phyloP scores from a whole-genome alignment of 1,140 invertebrate species.

The Hyposmocoma kahamanoa region DNA sequence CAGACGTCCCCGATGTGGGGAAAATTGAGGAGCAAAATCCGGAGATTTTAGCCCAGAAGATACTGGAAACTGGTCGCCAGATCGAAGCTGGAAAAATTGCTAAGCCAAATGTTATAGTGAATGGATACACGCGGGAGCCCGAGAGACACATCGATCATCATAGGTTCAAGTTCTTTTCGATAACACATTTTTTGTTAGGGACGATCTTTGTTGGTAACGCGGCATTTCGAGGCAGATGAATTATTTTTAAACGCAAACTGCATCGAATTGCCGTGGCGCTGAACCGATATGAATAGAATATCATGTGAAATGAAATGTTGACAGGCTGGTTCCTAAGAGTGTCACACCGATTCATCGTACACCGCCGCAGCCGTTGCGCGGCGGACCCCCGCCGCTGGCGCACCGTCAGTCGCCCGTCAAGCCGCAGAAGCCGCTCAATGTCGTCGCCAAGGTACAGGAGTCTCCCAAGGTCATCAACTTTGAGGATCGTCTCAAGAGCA shows the following conservation, averaged over 20 bases:
- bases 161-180: no score
- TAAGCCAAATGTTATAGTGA: slow-evolving; percentile 62
- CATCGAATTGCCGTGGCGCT: no score
- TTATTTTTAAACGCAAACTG: no score
- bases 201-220: no score
- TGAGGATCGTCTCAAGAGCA: slow-evolving; percentile 93
- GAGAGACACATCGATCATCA: slow-evolving; percentile 33
- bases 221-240: no score
- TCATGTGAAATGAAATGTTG: no score
- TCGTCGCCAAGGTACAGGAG: slow-evolving; percentile 77
- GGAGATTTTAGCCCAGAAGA: slow-evolving; percentile 90
- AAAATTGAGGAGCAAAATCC: slow-evolving; percentile 95
- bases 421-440: slow-evolving; percentile 64
- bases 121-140: slow-evolving; percentile 56
- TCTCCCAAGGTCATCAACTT: slow-evolving; percentile 90
- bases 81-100: slow-evolving; percentile 85
- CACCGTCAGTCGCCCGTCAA: slow-evolving; percentile 56
- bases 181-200: no score
- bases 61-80: slow-evolving; percentile 89
- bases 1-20: slow-evolving; percentile 89
- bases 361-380: slow-evolving; percentile 35
- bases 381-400: slow-evolving; percentile 28
- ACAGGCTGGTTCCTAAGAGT: slow-evolving; percentile 16
- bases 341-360: slow-evolving; percentile 23
- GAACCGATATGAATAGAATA: no score